These are phyloP conservation scores for Drosophila trapezifrons DNA, from an alignment of 1,140 invertebrate species.

Conservation along the genomic window DNA sequence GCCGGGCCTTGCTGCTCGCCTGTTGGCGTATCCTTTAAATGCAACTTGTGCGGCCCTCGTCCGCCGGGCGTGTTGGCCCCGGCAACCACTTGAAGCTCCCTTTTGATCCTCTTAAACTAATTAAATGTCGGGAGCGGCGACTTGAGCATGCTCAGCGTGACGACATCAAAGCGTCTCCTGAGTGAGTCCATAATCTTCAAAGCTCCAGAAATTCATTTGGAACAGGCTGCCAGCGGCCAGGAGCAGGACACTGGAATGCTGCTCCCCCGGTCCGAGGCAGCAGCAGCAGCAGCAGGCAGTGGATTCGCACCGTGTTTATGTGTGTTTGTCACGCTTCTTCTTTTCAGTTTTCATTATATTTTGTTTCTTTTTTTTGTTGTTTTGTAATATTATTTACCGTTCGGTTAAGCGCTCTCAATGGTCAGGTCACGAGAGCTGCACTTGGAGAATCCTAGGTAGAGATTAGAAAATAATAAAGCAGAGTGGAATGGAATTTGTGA, in stretches of 20 bases:
- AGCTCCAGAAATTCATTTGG: slow-evolving; percentile 81
- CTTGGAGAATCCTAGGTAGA: background rate
- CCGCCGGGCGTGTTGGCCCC: slow-evolving; percentile 19
- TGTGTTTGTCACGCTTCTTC: slow-evolving; percentile 13
- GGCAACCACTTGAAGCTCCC: slow-evolving; percentile 47
- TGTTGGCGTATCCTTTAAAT: slow-evolving; percentile 83
- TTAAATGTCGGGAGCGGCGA: slow-evolving; percentile 46
- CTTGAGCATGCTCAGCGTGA: slow-evolving; percentile 65
- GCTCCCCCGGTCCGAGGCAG: background rate
- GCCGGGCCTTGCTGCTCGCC: slow-evolving; percentile 71
- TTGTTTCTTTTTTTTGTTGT: no score
- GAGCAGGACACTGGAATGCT: slow-evolving; percentile 46
- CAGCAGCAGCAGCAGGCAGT: slow-evolving; percentile 4
- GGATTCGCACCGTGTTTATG: slow-evolving; percentile 3
- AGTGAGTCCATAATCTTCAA: slow-evolving; percentile 82
- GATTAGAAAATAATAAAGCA: background rate
- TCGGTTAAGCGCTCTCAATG: slow-evolving; percentile 17
- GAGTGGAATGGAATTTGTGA: background rate
- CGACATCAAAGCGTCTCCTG: slow-evolving; percentile 80
- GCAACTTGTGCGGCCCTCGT: slow-evolving; percentile 69
- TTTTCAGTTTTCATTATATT: slow-evolving; percentile 27
- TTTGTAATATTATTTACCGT: slow-evolving; percentile 57
- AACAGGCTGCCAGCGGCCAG: slow-evolving; percentile 61
- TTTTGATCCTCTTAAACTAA: slow-evolving; percentile 80
- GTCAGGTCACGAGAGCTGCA: slow-evolving; percentile 44